Evolutionary conservation across 2,113 vertebrate genomes (phyloP), one percentile per base, ranked within the genome.

Genomic region (Meleagris gallopavo): DNA sequence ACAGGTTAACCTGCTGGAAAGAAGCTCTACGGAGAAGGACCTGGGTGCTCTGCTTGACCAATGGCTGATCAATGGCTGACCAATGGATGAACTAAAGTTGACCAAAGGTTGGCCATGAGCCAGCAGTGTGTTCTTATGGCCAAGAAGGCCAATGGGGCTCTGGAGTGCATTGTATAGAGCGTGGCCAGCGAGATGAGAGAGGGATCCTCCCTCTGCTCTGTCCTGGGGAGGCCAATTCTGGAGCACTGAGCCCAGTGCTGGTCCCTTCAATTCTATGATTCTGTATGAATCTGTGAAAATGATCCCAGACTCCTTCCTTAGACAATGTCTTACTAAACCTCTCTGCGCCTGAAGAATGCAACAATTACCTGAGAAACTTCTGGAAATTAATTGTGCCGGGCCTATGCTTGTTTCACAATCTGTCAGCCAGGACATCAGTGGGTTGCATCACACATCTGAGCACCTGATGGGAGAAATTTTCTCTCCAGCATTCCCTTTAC

Each of bases 371-470:
- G 52, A 32, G 29, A 52, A 30, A 6, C 13, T 11, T 8, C 24
- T 40, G 64, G 71, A 24, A 38, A 54, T 45, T 38, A 22, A 13
- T 13, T 12, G 30, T 65, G 36, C 38, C 25, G 40, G n/a, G 30
- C 20, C 14, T 60, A 27, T 21, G 2, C 8, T 17, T 20, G 69
- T 43, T 50, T 4, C 32, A 60, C 21, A 57, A 6, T 10, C 7
- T 67, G 41, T 16, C 30, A 6, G n/a, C 38, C n/a, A 13, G 1
- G 19, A 24, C 18, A 0, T 45, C 2, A 55, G 62, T 4, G 54
- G 83, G 62, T 25, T 32, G 4, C 1, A 8, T 38, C 38, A 5
- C 2, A 29, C 19, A 5, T 29, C 27, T 30, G 52, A 54, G 54
- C 54, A 57, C 30, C 54, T 32, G 30, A 50, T 3, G 29, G 55